phyloP scores from a whole-genome alignment of 2,888 invertebrate species.

The Drosophila multiciliata region DNA sequence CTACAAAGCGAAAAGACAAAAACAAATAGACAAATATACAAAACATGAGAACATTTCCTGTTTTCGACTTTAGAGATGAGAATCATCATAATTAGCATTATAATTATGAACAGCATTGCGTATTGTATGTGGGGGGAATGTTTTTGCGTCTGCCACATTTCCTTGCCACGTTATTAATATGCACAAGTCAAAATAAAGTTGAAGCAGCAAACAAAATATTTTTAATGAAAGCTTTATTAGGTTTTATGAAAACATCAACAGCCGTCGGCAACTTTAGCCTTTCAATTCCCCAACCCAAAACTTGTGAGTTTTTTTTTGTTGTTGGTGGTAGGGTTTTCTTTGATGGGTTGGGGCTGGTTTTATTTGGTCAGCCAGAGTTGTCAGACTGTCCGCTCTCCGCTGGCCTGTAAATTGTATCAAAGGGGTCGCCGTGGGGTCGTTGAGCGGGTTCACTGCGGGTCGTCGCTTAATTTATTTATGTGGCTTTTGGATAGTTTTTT shows the following conservation, averaged over 20 bases:
- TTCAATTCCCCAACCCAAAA: not conserved
- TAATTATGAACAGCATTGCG: conserved; percentile 20
- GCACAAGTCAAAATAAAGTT: conserved; percentile 63
- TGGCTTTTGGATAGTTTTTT: conserved; percentile 55
- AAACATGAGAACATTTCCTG: conserved; percentile 43
- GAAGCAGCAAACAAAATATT: conserved; percentile 39
- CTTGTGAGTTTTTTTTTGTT: conserved; percentile 1
- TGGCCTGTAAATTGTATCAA: conserved; percentile 63
- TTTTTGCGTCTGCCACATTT: conserved; percentile 47
- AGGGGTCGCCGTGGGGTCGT: conserved; percentile 54
- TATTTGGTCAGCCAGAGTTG: conserved; percentile 10
- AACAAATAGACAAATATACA: conserved; percentile 39
- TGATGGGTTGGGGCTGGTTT: not conserved
- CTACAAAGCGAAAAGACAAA: conserved; percentile 4
- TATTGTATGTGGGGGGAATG: not conserved
- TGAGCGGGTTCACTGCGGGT: conserved; percentile 59
- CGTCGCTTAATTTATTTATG: conserved; percentile 73
- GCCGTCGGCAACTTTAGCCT: conserved; percentile 23
- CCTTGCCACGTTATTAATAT: conserved; percentile 58
- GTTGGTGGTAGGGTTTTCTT: not conserved
- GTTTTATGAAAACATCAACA: conserved; percentile 59
- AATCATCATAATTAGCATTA: conserved; percentile 25
- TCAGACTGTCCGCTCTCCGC: conserved; percentile 40
- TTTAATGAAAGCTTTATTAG: conserved; percentile 71
- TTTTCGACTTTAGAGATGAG: conserved; percentile 38